Evolutionary conservation across 1,140 invertebrate genomes (phyloP).

Genomic region (Octopus bimaculoides): DNA sequence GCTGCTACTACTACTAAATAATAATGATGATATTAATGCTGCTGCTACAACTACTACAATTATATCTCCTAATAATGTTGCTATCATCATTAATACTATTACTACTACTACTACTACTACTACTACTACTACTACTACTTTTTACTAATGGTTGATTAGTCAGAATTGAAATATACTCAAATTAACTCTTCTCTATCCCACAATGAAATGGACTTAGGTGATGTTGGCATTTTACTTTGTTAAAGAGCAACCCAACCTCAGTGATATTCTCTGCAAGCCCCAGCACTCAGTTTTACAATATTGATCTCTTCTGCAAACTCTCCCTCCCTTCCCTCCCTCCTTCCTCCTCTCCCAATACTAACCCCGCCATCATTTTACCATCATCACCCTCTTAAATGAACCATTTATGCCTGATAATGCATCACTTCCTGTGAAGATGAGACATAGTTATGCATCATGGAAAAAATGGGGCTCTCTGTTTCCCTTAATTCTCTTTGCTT

Average conservation of each 20-base stretch:
- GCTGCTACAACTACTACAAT: no score
- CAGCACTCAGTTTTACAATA: neutral
- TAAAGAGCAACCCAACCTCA: neutral
- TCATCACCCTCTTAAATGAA: neutral
- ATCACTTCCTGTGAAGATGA: neutral
- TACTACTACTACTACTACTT: no score
- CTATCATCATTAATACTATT: no score
- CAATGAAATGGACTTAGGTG: no score
- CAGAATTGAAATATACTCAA: no score
- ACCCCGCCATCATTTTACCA: neutral
- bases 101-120: no score
- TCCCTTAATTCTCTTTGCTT: neutral
- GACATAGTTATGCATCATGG: neutral
- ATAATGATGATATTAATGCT: neutral
- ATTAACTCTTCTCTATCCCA: no score
- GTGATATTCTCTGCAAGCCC: neutral
- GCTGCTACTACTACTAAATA: slow-evolving; percentile 5
- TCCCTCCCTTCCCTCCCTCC: neutral
- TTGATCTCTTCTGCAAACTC: neutral
- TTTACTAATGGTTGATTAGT: no score
- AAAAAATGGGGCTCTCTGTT: neutral
- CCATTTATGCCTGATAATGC: neutral
- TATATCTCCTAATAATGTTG: no score
- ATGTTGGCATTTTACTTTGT: neutral
- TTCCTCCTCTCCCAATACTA: neutral